phyloP scores from a whole-genome alignment of 2,797 vertebrate genomes.

The Danio choprae region DNA sequence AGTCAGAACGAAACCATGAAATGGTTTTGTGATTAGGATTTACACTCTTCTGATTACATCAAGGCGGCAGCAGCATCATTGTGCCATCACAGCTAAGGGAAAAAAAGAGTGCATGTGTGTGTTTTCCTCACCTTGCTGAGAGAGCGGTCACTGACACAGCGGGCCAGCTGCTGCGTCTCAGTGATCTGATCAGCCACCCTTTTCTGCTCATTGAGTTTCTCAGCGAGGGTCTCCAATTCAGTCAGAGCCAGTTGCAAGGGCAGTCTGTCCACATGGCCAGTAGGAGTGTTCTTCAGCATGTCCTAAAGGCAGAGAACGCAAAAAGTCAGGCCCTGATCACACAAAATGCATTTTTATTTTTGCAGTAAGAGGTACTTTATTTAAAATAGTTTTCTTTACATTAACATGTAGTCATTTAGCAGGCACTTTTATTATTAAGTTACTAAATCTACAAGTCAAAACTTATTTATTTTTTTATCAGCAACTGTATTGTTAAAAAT shows the following conservation, averaged over 20 bases:
- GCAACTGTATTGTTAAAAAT: not conserved
- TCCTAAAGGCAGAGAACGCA: conserved; percentile 79
- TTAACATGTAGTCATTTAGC: no score
- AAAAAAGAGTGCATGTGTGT: not conserved
- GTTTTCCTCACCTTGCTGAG: conserved; percentile 87
- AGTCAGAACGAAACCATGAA: not conserved
- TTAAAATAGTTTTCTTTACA: no score
- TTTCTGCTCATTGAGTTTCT: conserved; percentile 97
- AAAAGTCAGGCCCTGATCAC: not conserved
- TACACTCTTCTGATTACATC: conserved; percentile 17
- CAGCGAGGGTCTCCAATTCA: conserved; percentile 93
- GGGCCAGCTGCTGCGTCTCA: conserved; percentile 92
- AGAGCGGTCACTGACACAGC: conserved; percentile 89
- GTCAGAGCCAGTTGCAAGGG: conserved; percentile 94
- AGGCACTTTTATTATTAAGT: no score
- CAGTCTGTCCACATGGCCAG: conserved; percentile 90
- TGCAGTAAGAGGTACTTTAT: no score
- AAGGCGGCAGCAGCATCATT: conserved; percentile 22
- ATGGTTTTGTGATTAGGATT: conserved; percentile 21
- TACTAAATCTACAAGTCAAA: no score
- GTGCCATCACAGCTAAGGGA: not conserved
- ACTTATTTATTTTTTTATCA: no score
- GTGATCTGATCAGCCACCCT: conserved; percentile 92
- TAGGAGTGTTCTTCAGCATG: conserved; percentile 95
- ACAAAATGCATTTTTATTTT: no score